Percentiles rank a stretch among this genome's conserved stretches.
These are phyloP conservation scores for Autographa pulchrina DNA, from an alignment of 2,888 invertebrate genomes.

Conservation along the genomic window DNA sequence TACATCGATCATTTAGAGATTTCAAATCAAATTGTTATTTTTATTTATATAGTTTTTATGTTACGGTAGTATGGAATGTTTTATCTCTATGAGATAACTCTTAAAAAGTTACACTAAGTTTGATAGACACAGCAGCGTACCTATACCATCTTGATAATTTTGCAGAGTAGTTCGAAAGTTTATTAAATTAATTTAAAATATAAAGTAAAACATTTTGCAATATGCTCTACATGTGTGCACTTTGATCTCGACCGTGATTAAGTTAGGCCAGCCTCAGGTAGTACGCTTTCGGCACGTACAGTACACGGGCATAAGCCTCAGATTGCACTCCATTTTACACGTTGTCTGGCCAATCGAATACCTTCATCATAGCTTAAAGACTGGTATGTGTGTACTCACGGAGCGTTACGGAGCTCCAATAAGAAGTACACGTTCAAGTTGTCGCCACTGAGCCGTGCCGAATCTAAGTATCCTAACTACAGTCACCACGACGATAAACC, in stretches of 20 bases:
- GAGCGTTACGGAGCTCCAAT: constrained; percentile 36
- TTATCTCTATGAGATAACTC: background rate
- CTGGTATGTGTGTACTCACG: constrained; percentile 36
- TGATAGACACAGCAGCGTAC: too few species aligned
- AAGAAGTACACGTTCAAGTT: constrained; percentile 20
- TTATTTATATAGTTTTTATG: constrained; percentile 11
- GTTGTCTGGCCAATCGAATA: constrained; percentile 13
- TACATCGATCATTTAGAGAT: constrained; percentile 41
- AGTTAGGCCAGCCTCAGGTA: background rate
- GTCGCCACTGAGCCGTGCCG: constrained; percentile 38
- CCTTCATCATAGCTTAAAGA: constrained; percentile 36
- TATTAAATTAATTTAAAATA: too few species aligned
- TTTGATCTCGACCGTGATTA: background rate
- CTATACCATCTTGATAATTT: too few species aligned
- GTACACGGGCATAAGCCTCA: background rate
- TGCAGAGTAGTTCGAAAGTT: too few species aligned
- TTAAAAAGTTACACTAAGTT: background rate
- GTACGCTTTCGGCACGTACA: background rate
- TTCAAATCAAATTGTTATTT: constrained; percentile 44
- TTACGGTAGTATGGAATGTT: background rate
- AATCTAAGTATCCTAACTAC: constrained; percentile 40
- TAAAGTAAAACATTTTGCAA: background rate
- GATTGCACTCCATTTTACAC: background rate
- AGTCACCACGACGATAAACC: constrained; percentile 21
- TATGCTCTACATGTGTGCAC: background rate